phyloP scores from a whole-genome alignment of 2,113 vertebrate species.

The Cinclus cinclus region DNA sequence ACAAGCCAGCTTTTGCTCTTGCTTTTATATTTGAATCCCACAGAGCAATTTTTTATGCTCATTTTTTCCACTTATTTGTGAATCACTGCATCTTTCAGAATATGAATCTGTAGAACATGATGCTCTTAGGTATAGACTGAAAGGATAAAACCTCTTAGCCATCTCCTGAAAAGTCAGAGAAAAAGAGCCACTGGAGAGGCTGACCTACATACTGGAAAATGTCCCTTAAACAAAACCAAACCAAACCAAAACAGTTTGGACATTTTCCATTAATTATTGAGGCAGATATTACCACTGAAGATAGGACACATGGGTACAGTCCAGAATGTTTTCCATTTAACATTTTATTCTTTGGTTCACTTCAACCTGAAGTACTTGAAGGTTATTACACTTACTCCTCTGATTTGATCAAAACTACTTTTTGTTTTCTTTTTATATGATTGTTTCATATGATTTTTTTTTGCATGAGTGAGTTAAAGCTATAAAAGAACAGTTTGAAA shows the following conservation, averaged over 20 bases:
- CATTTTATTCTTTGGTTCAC: neutral
- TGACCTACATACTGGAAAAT: neutral
- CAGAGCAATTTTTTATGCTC: neutral
- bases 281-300: neutral
- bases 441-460: neutral
- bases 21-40: neutral
- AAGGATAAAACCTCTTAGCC: neutral
- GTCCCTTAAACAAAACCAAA: neutral
- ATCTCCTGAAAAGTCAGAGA: neutral
- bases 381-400: neutral
- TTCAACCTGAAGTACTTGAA: neutral
- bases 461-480: neutral
- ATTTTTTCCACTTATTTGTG: neutral
- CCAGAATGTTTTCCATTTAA: neutral
- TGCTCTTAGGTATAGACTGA: neutral
- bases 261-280: neutral
- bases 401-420: neutral
- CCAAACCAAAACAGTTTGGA: neutral
- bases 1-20: neutral
- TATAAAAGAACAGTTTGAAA: neutral
- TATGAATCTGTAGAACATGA: neutral
- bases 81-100: conserved; percentile 37
- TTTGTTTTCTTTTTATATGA: neutral
- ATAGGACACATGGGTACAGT: neutral
- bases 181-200: neutral